Evolutionary conservation across 2,888 invertebrate species (phyloP).

Genomic region (Yponomeuta evonymella): DNA sequence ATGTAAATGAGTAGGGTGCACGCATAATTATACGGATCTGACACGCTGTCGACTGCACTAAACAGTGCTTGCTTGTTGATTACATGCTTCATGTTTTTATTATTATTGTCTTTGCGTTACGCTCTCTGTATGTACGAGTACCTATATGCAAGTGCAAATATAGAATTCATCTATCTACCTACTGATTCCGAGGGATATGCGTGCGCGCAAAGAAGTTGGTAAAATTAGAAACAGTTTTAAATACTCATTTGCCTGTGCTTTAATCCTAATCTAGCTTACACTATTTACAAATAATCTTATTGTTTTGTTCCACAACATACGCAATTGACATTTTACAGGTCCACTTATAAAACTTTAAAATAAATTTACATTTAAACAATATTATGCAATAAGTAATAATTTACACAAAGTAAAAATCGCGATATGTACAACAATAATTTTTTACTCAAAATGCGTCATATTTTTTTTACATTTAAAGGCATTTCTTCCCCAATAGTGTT

Average conservation of each 20-base stretch:
- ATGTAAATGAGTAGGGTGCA: too few species aligned
- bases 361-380: neutral
- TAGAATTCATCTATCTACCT: neutral
- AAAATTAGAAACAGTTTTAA: too few species aligned
- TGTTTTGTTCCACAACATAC: neutral
- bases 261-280: neutral
- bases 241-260: neutral
- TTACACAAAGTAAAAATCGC: neutral
- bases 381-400: too few species aligned
- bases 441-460: neutral
- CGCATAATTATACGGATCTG: too few species aligned
- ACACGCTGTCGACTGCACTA: too few species aligned
- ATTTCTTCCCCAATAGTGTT: neutral
- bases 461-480: neutral
- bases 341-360: neutral
- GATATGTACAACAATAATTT: neutral
- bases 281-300: conserved; percentile 4
- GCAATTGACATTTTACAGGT: neutral
- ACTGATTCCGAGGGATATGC: neutral
- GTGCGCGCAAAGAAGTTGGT: too few species aligned
- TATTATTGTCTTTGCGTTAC: too few species aligned
- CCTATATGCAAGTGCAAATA: too few species aligned
- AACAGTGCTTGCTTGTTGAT: too few species aligned
- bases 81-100: too few species aligned
- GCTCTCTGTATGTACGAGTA: too few species aligned